Conservation (phyloP, 2,888 invertebrate genomes). For the Tenthredo distinguenda region DNA sequence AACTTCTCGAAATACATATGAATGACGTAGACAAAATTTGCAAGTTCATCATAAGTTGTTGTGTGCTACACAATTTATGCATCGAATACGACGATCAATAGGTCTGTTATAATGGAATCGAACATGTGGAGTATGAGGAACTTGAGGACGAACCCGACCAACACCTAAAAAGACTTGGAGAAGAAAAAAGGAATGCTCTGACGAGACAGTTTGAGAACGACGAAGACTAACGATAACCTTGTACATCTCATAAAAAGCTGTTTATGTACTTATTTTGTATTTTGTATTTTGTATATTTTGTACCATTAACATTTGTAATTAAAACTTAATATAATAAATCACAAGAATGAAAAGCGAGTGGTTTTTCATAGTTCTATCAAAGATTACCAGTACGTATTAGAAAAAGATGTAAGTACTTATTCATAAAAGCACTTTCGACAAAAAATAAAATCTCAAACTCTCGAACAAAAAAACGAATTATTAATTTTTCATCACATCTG, state of each 20-base stretch:
- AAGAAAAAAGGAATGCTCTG: conserved; percentile 2
- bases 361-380: not conserved
- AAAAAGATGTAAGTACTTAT: too few relatives aligned
- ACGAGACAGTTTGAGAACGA: not conserved
- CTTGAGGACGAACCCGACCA: not conserved
- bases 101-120: not conserved
- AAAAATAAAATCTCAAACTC: not conserved
- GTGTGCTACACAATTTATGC: conserved; percentile 16
- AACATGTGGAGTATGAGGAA: not conserved
- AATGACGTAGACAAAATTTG: not conserved
- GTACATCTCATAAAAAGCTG: not conserved
- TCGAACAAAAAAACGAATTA: not conserved
- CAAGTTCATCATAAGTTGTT: conserved; percentile 14
- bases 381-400: too few relatives aligned
- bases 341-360: not conserved
- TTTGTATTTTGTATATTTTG: not conserved
- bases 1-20: conserved; percentile 4
- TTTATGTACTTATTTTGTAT: not conserved
- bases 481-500: not conserved
- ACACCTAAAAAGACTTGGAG: not conserved
- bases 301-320: not conserved
- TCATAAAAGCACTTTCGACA: not conserved
- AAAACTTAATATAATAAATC: not conserved
- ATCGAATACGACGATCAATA: conserved; percentile 16
- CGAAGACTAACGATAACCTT: not conserved